Base-by-base conservation (phyloP, 2,888 invertebrate species). In the Busseola fusca region DNA sequence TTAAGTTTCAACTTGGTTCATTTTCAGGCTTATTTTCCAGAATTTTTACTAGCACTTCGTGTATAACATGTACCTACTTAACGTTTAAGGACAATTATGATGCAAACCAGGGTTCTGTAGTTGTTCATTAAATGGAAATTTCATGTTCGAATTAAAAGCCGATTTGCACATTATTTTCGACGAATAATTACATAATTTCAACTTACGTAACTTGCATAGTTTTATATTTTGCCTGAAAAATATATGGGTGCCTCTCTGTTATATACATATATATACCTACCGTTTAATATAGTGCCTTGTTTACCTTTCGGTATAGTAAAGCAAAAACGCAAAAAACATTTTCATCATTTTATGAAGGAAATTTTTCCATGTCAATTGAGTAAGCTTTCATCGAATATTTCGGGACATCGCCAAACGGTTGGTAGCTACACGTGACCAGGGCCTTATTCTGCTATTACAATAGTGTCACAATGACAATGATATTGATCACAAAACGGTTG, bases 1-100 rank as follows among this genome's bases (percentile, higher is more conserved):
- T 91, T 87, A 83, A 87, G 84, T 84, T 78, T 77, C 75, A 83
- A 81, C 74, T 83, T 86, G 72, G 79, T 81, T 59, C 70, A 74
- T 83, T 69, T 72, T 69, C 76, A 45, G 52, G 62, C 71, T 58
- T 52, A 59, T 59, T 81, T 70, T 73, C 65, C 72, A 27, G 70
- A 56, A 73, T 64, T 83, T 78, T 73, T 75, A 66, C 60, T 62
- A 74, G 74, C 62, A 76, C 56, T 64, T 74, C 42, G 72, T 74
- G 64, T 78, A 25, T 34, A 64, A 63, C 68, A 68, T 73, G 67
- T 74, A 70, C 21, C n/a, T 48, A 48, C 59, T 74, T 71, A 63
- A 60, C 54, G 34, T 54, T 59, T 62, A 65, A 67, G 64, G 63
- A 69, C 74, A 72, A 81, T 81, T 81, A 78, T 73, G 48, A 64